Evolutionary conservation across 53 echinoderm and acorn worm genomes (phyloP), one percentile per base, ranked within the genome.

Genomic region (Actinopyga echinites): DNA sequence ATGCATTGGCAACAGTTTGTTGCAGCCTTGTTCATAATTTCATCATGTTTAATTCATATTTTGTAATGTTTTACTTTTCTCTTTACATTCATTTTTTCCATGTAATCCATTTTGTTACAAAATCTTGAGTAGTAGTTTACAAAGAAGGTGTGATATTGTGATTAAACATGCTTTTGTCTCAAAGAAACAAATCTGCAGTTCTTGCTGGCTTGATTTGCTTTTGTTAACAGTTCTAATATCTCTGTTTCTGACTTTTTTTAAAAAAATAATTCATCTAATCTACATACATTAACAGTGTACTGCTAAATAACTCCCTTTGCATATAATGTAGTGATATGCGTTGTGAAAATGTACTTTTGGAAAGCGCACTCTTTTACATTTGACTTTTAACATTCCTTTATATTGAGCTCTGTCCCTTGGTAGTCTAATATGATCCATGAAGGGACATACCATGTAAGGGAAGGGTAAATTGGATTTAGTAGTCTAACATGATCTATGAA

Each of bases 91-190:
- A 36, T 20, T 33, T 68, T 32, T 38, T 68, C 22, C 68, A 68
- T 68, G 40, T 68, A 68, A 68, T 68, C 40, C 68, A 68, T 68
- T 68, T 38, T 36, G 40, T 68, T 68, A 36, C 33, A 68, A 36
- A n/a, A 5, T 68, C 40, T 22, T 49, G 37, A 68, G 68, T 68
- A 38, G 68, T 68, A 68, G 68, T 68, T 68, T 68, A 36, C 68
- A 32, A 63, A 33, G n/a, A 8, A 68, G 68, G 68, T 68, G 68
- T 68, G 68, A 68, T 34, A 38, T 68, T 68, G 68, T 68, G 31
- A 68, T 32, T 32, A 68, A 68, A 68, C 68, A 68, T 68, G 68
- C 68, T 68, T 68, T 68, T 68, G 68, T 68, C 68, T 34, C 35
- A 68, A 68, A 36, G 68, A 68, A 68, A 68, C 37, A 68, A 68